These are phyloP conservation scores for Esox masquinongy DNA, from an alignment of 2,797 vertebrate species.

Conservation along the genomic window DNA sequence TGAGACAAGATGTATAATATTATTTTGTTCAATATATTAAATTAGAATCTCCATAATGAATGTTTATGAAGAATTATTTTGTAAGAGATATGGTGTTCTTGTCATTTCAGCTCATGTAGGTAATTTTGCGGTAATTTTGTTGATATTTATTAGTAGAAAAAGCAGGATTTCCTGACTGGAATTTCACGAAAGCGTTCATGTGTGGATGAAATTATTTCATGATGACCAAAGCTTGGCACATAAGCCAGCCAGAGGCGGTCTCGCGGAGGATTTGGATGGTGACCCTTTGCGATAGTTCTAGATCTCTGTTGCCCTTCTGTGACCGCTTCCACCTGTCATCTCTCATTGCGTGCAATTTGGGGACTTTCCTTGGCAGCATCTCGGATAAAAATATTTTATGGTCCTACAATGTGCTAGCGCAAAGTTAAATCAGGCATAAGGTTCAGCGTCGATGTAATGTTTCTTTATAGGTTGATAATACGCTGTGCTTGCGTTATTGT, in stretches of 20 bases:
- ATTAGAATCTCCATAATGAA: not conserved
- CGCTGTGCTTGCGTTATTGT: slow-evolving; percentile 20
- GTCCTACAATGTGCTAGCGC: slow-evolving; percentile 46
- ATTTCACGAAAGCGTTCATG: slow-evolving; percentile 19
- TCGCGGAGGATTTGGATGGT: slow-evolving; percentile 57
- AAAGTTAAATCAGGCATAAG: slow-evolving; percentile 38
- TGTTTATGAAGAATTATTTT: not conserved
- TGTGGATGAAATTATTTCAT: slow-evolving; percentile 36
- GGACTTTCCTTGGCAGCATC: slow-evolving; percentile 50
- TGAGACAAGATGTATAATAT: not conserved
- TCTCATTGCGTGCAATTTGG: slow-evolving; percentile 63
- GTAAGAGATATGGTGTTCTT: slow-evolving; percentile 9
- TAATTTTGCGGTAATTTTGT: slow-evolving; percentile 8
- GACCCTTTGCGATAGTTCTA: slow-evolving; percentile 70
- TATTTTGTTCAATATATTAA: not conserved
- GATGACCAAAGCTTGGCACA: slow-evolving; percentile 31
- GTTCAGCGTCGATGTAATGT: slow-evolving; percentile 19
- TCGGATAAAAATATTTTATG: slow-evolving; percentile 42
- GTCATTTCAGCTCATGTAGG: slow-evolving; percentile 9
- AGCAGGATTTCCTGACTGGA: slow-evolving; percentile 19
- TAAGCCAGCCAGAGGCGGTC: slow-evolving; percentile 44
- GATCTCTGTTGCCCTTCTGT: slow-evolving; percentile 64
- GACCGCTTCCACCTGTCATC: slow-evolving; percentile 74
- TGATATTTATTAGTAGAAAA: slow-evolving; percentile 39
- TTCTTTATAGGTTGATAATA: slow-evolving; percentile 19